Evolutionary conservation across 2,797 vertebrate species (phyloP).

Genomic region (Macropus fuliginosus): DNA sequence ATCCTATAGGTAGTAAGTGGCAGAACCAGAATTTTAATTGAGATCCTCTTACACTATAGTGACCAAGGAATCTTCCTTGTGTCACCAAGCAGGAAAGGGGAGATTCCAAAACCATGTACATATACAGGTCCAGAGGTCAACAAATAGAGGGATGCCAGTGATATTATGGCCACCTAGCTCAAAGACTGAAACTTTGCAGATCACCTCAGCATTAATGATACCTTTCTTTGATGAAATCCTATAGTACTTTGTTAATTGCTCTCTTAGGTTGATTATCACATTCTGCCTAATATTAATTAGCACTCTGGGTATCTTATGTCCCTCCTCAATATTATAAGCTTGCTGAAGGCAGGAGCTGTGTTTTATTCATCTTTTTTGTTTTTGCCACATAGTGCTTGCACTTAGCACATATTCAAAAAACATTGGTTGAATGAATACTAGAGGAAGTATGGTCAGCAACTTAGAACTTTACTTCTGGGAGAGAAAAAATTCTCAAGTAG

Average conservation of each 20-base stretch:
- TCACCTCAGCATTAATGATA: neutral
- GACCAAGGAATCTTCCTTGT: neutral
- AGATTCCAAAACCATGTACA: neutral
- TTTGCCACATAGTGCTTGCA: neutral
- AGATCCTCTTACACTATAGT: neutral
- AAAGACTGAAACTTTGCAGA: neutral
- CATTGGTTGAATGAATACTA: neutral
- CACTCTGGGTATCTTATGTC: neutral
- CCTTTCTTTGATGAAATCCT: neutral
- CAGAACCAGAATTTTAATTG: slow-evolving; percentile 23
- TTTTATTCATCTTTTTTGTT: neutral
- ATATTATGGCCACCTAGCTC: neutral
- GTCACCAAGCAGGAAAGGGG: neutral
- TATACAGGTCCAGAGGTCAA: neutral
- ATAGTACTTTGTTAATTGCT: neutral
- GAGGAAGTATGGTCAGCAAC: neutral
- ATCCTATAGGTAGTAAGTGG: slow-evolving; percentile 26
- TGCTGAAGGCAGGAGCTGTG: neutral
- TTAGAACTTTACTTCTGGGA: neutral
- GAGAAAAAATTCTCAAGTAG: neutral
- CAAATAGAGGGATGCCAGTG: neutral
- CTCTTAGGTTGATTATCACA: neutral
- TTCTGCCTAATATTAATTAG: neutral
- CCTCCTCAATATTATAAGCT: neutral
- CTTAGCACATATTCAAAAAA: neutral